Percentiles rank a stretch among this genome's conserved stretches.
phyloP scores from a whole-genome alignment of 2,113 vertebrate species.

The Athene noctua region DNA sequence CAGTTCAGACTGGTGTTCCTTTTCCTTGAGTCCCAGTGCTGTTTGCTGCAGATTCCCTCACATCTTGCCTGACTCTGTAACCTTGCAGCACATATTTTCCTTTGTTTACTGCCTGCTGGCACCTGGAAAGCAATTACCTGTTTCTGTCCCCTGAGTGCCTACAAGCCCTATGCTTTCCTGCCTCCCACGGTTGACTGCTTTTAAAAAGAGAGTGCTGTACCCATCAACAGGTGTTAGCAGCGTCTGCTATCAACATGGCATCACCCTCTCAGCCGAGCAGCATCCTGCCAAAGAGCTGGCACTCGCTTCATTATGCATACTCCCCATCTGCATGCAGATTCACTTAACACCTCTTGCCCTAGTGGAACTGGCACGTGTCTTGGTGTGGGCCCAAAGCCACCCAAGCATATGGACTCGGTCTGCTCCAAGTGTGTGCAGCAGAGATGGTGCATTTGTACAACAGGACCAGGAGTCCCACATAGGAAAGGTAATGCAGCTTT shows the following conservation, averaged over 20 bases:
- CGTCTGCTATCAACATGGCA: background rate
- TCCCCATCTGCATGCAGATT: conserved; percentile 4
- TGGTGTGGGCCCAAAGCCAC: background rate
- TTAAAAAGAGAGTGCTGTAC: background rate
- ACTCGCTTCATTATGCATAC: background rate
- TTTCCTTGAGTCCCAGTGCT: background rate
- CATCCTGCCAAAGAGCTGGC: conserved; percentile 31
- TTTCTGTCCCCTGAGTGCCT: background rate
- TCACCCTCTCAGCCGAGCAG: background rate
- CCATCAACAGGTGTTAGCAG: conserved; percentile 11
- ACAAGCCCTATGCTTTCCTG: background rate
- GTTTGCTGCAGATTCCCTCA: background rate
- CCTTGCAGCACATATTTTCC: background rate
- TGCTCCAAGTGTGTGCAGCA: background rate
- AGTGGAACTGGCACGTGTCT: background rate
- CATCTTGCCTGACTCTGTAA: background rate
- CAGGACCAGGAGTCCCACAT: background rate
- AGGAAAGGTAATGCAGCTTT: background rate
- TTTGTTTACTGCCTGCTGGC: background rate
- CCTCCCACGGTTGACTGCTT: background rate
- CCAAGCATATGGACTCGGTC: background rate
- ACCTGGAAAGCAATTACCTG: background rate
- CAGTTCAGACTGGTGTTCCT: background rate
- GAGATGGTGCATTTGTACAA: background rate
- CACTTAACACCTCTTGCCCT: conserved; percentile 4